phyloP scores from a whole-genome alignment of 2,797 vertebrate genomes.

The Bradypus variegatus region DNA sequence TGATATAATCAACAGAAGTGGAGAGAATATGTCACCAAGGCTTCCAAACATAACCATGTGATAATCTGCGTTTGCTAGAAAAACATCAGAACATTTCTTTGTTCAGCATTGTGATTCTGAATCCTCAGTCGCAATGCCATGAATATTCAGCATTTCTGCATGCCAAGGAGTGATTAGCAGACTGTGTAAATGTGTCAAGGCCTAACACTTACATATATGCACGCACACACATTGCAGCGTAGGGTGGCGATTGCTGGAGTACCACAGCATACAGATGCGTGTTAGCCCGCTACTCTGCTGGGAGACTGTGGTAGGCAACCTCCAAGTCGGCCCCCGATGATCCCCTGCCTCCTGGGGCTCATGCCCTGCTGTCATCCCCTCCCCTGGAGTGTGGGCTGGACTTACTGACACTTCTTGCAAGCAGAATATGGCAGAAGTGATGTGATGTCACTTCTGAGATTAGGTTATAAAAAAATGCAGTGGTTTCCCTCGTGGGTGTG shows the following conservation, averaged over 20 bases:
- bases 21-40: background rate
- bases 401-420: background rate
- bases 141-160: constrained; percentile 55
- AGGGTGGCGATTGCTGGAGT: background rate
- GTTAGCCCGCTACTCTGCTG: background rate
- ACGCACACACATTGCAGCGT: background rate
- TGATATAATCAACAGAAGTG: background rate
- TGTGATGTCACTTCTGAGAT: constrained; percentile 9
- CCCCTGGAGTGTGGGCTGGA: background rate
- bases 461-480: background rate
- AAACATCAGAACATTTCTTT: constrained; percentile 45
- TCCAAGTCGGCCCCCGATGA: background rate
- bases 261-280: background rate
- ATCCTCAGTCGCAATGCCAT: constrained; percentile 39
- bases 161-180: constrained; percentile 45
- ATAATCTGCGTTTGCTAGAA: background rate
- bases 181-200: constrained; percentile 16
- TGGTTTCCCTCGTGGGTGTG: background rate
- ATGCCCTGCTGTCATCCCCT: background rate
- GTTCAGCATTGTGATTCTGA: constrained; percentile 23
- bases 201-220: background rate
- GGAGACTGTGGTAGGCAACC: background rate
- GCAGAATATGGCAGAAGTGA: background rate
- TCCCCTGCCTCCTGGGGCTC: background rate
- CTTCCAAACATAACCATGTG: constrained; percentile 23